A percentile compares a stretch with the other conserved stretches of the same genome.
Evolutionary conservation across 2,113 vertebrate species (phyloP).

Genomic region (Ginglymostoma cirratum): DNA sequence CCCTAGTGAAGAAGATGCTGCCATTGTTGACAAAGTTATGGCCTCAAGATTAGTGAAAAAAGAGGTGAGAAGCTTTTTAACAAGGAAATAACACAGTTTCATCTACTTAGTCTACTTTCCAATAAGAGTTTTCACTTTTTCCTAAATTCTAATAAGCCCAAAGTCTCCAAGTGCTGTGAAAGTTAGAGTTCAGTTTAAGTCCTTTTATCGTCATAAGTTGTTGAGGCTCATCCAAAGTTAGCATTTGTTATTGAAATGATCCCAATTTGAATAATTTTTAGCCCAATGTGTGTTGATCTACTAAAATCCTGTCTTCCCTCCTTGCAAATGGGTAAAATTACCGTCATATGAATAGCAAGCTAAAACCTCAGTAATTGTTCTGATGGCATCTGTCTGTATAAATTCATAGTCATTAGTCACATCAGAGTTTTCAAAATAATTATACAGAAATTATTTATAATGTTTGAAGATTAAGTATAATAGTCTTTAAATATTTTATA

Average conservation of each 20-base stretch:
- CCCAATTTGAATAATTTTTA: neutral
- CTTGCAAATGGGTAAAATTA: neutral
- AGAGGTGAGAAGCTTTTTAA: constrained; percentile 67
- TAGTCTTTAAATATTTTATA: neutral
- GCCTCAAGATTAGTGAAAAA: constrained; percentile 83
- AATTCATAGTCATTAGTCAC: neutral
- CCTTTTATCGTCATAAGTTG: neutral
- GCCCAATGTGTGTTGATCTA: neutral
- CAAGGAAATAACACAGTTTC: neutral
- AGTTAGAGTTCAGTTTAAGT: neutral
- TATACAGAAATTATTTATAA: neutral
- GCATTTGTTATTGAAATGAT: neutral
- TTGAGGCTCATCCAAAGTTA: neutral
- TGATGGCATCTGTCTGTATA: neutral
- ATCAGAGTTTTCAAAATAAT: neutral
- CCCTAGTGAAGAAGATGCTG: constrained; percentile 93
- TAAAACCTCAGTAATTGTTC: neutral
- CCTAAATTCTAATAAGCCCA: neutral
- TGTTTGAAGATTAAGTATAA: neutral
- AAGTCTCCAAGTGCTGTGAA: neutral
- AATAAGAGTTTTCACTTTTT: neutral
- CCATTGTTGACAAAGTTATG: constrained; percentile 97
- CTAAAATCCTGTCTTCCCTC: neutral
- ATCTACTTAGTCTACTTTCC: neutral
- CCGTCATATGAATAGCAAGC: neutral